Evolutionary conservation across 1,140 invertebrate species (phyloP), one percentile per base, ranked within the genome.

Genomic region (Steinernema khuongi): DNA sequence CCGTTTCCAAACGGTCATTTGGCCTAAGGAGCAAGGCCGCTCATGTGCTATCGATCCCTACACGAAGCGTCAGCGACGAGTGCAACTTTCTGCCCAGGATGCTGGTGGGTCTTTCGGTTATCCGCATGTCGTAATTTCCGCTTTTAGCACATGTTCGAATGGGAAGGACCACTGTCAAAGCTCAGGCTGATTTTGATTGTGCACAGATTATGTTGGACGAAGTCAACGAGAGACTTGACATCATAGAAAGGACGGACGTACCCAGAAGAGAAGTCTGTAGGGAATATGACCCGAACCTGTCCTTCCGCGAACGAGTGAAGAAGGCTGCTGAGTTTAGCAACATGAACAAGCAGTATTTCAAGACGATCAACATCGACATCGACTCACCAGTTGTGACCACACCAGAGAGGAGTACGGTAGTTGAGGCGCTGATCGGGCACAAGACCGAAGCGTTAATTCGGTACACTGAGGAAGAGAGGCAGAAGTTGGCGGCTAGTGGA

Each of bases 1-100:
- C 11, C 50, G 77, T n/a, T 79, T 75, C 44, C 76, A 79, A 28
- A 31, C 78, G 68, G 74, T 68, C 11, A 67, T 79, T 0, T 30
- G 69, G 1, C 76, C 78, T 1, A 74, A 74, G 29, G 78, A 79
- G 44, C 22, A 69, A 4, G 77, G 77, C 14, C 67, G 67, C 4
- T n/a, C 75, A 0, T 31, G 71, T 7, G 67, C 77, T 0, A 60
- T 72, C 17, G 78, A 79, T 73, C 78, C 77, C 0, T 29, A 78
- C 0, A 71, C 77, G 1, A 77, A 74, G 33, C 11, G 22, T 4
- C 50, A 60, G 22, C 11, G 50, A 60, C 11, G 50, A 22, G 7
- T 60, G 22, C 50, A 60, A 22, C 19, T 60, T 2, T 11, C 50
- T 11, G 4, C 7, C 26, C 50, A 60, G 50, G 50, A 60, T 60